phyloP scores from a whole-genome alignment of 2,888 invertebrate genomes.

The Sarcophaga carnaria region DNA sequence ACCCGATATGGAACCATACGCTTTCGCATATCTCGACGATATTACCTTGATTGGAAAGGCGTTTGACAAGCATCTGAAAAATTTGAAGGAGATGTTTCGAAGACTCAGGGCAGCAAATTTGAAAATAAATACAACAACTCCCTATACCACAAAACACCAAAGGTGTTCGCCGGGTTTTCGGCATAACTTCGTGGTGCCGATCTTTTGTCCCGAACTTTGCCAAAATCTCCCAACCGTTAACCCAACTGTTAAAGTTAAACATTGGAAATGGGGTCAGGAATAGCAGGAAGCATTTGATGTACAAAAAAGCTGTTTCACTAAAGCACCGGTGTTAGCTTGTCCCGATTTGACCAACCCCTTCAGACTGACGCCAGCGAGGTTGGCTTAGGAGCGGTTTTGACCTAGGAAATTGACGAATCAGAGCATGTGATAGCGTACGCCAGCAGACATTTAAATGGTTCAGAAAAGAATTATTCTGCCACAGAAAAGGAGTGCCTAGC shows the following conservation, averaged over 20 bases:
- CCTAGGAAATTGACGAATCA: slow-evolving; percentile 29
- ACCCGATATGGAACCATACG: neutral
- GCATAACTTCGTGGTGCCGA: no score
- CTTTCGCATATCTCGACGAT: slow-evolving; percentile 26
- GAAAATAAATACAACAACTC: slow-evolving; percentile 20
- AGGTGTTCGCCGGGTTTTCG: no score
- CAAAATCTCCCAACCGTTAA: no score
- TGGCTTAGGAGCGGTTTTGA: slow-evolving; percentile 42
- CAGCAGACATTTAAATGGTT: slow-evolving; percentile 24
- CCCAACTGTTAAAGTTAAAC: no score
- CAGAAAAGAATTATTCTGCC: slow-evolving; percentile 43
- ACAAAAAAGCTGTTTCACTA: slow-evolving; percentile 12
- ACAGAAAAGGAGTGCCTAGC: slow-evolving; percentile 47
- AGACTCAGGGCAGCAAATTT: slow-evolving; percentile 24
- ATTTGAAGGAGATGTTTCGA: slow-evolving; percentile 1
- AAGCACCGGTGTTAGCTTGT: slow-evolving; percentile 36
- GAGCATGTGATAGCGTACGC: slow-evolving; percentile 47
- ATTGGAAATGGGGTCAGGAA: no score
- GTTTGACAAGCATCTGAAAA: neutral
- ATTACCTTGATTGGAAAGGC: slow-evolving; percentile 12
- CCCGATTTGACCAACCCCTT: slow-evolving; percentile 16
- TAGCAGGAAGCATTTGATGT: slow-evolving; percentile 29
- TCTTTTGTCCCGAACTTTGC: no score
- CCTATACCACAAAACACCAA: neutral
- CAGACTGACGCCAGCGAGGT: slow-evolving; percentile 51